Percentiles rank a stretch among this genome's conserved stretches.
Conservation (phyloP, 2,113 vertebrate genomes). For the Vulpes ferrilata region DNA sequence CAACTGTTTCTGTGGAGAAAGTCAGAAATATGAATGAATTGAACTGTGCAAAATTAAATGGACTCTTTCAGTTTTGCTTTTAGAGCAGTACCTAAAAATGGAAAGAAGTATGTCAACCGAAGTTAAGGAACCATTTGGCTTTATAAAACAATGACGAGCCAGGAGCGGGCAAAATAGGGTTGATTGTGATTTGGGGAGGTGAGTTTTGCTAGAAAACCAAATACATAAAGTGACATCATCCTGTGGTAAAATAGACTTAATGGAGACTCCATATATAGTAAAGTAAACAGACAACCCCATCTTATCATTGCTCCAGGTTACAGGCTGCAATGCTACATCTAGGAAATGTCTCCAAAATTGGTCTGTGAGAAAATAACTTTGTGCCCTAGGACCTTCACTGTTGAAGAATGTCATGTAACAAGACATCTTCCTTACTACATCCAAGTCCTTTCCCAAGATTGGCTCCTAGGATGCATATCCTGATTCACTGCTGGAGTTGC, state of each 20-base stretch:
- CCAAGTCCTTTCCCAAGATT: slow-evolving; percentile 19
- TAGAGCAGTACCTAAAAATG: neutral
- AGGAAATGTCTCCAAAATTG: slow-evolving; percentile 3
- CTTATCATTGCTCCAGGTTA: neutral
- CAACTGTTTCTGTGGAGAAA: neutral
- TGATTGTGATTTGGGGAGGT: neutral
- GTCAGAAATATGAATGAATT: neutral
- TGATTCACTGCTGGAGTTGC: neutral
- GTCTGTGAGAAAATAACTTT: slow-evolving; percentile 43
- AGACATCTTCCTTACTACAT: neutral
- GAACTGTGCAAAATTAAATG: neutral
- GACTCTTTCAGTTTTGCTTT: neutral
- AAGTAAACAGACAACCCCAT: neutral
- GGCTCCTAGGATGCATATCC: neutral
- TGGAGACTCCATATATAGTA: neutral
- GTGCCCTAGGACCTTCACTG: neutral
- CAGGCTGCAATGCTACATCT: neutral
- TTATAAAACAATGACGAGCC: neutral
- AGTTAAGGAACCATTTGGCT: neutral
- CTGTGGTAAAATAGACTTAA: neutral
- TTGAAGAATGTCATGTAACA: slow-evolving; percentile 18
- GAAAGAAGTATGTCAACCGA: neutral
- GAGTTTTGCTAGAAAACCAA: neutral
- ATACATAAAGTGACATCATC: neutral
- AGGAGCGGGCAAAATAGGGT: neutral